These are phyloP conservation scores for Colostygia pectinataria DNA, from an alignment of 2,888 invertebrate species.

Conservation along the genomic window DNA sequence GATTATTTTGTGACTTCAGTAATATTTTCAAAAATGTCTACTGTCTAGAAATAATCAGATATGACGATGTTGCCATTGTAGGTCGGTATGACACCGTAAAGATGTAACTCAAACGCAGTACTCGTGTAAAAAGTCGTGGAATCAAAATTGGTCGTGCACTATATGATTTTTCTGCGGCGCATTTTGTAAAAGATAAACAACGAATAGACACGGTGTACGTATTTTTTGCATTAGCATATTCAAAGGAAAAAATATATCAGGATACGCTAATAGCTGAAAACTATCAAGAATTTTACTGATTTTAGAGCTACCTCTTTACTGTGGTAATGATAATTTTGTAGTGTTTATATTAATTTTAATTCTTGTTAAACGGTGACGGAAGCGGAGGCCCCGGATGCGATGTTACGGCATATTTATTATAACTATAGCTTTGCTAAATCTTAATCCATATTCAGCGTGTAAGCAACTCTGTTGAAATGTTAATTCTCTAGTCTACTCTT, in stretches of 20 bases:
- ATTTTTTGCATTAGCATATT: too few species aligned
- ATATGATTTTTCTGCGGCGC: too few species aligned
- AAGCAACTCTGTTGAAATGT: slow-evolving; percentile 72
- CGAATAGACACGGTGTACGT: too few species aligned
- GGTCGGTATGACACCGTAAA: slow-evolving; percentile 46
- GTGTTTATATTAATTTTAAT: slow-evolving; percentile 49
- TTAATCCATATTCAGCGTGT: slow-evolving; percentile 57
- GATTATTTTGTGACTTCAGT: slow-evolving; percentile 5
- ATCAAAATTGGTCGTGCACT: too few species aligned
- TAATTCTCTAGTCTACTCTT: slow-evolving; percentile 81
- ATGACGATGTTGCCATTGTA: slow-evolving; percentile 78
- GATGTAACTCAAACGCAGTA: slow-evolving; percentile 1
- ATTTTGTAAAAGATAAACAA: too few species aligned
- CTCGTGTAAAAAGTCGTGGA: too few species aligned
- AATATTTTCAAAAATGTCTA: too few species aligned
- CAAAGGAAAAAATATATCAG: too few species aligned
- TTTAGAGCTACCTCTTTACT: slow-evolving; percentile 40
- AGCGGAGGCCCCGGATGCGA: slow-evolving; percentile 36
- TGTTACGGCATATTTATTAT: slow-evolving; percentile 46
- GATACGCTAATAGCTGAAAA: too few species aligned
- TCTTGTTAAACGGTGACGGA: slow-evolving; percentile 46
- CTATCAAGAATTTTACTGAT: slow-evolving; percentile 10
- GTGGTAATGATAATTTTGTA: slow-evolving; percentile 54
- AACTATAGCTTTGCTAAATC: slow-evolving; percentile 63
- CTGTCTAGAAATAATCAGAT: slow-evolving; percentile 22